A percentile compares a stretch with the other conserved stretches of the same genome.
phyloP scores from a whole-genome alignment of 2,888 invertebrate species.

The Iphiclides podalirius region DNA sequence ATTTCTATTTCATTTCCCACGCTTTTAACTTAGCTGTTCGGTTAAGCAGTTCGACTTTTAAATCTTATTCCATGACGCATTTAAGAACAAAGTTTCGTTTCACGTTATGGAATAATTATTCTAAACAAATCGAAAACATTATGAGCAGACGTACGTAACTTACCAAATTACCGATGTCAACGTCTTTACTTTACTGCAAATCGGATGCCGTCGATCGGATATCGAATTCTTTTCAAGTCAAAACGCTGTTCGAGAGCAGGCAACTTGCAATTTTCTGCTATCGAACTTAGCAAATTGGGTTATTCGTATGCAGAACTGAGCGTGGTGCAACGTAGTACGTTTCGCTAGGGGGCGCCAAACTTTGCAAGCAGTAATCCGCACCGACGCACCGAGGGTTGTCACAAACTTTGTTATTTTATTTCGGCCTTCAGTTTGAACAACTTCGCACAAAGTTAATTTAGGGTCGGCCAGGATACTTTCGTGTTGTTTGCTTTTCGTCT shows the following conservation, averaged over 20 bases:
- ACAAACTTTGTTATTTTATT: too few relatives aligned
- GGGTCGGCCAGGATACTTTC: not conserved
- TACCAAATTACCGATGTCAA: too few relatives aligned
- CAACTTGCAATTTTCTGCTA: constrained; percentile 43
- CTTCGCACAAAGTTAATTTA: constrained; percentile 11
- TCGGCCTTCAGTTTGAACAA: not conserved
- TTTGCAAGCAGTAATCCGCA: constrained; percentile 7
- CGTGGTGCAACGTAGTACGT: constrained; percentile 34
- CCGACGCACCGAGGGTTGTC: constrained; percentile 8
- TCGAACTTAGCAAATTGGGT: constrained; percentile 60
- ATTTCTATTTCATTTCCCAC: too few relatives aligned
- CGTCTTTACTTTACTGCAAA: constrained; percentile 17
- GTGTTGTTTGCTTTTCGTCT: constrained; percentile 1
- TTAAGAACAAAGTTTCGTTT: too few relatives aligned
- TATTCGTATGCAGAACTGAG: constrained; percentile 67
- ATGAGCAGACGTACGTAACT: too few relatives aligned
- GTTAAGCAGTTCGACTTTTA: too few relatives aligned
- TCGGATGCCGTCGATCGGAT: constrained; percentile 25
- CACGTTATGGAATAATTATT: too few relatives aligned
- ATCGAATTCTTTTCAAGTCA: constrained; percentile 19
- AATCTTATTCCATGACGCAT: too few relatives aligned
- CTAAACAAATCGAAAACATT: too few relatives aligned
- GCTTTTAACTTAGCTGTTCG: too few relatives aligned
- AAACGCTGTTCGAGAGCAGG: constrained; percentile 5
- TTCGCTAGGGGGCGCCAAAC: constrained; percentile 35